phyloP scores from a whole-genome alignment of 2,797 vertebrate species.

The Microctenopoma stevenorrisi region DNA sequence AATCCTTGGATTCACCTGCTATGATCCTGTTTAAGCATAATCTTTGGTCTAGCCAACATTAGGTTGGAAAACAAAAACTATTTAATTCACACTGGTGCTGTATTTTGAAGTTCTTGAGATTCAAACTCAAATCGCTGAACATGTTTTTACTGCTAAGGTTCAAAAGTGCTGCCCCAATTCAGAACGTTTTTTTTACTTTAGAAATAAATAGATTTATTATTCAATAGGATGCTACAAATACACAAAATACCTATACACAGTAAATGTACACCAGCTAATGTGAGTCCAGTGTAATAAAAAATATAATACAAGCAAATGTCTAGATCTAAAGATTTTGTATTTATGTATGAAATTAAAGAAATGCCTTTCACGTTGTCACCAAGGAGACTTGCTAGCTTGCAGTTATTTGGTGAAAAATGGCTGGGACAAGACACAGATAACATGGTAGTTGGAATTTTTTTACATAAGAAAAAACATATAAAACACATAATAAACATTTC shows the following conservation, averaged over 20 bases:
- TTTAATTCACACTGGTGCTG: not conserved
- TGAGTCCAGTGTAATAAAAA: not conserved
- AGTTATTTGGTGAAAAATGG: conserved; percentile 37
- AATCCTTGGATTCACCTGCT: not conserved
- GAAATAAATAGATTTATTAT: not conserved
- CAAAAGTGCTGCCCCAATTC: no score
- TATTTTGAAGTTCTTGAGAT: not conserved
- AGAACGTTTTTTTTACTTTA: no score
- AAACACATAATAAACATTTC: not conserved
- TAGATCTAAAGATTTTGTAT: conserved; percentile 13
- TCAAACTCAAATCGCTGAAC: not conserved
- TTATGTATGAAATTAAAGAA: conserved; percentile 47
- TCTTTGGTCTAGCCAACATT: no score
- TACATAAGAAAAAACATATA: conserved; percentile 9
- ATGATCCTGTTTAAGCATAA: not conserved
- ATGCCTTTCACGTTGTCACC: conserved; percentile 42
- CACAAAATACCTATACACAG: not conserved
- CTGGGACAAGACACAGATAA: conserved; percentile 49
- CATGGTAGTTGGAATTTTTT: conserved; percentile 1
- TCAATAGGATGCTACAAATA: conserved; percentile 5
- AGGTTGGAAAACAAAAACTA: not conserved
- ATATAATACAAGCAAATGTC: not conserved
- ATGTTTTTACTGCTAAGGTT: not conserved
- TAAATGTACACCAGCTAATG: not conserved
- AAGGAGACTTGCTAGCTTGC: conserved; percentile 28